Conservation (phyloP, 1,140 invertebrate species). For the Drosophila persimilis region DNA sequence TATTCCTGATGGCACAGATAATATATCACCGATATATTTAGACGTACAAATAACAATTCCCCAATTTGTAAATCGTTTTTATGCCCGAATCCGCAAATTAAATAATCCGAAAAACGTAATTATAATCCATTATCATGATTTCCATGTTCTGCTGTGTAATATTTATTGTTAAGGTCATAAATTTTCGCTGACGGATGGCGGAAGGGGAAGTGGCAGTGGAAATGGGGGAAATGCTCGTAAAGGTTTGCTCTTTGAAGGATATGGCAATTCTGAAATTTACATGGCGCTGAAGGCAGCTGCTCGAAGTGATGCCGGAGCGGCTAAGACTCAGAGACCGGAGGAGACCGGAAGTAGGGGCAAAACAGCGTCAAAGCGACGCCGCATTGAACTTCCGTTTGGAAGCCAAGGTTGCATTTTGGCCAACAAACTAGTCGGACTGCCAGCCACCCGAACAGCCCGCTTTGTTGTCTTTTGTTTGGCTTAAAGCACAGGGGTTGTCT, state of each 20-base stretch:
- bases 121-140: conserved; percentile 25
- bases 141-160: conserved; percentile 6
- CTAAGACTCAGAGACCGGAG: conserved; percentile 1
- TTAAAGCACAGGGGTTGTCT: conserved; percentile 24
- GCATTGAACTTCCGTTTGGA: conserved; percentile 70
- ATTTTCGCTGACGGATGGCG: conserved; percentile 4
- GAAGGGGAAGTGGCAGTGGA: conserved; percentile 17
- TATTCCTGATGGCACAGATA: too few species aligned
- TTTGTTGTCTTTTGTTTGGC: conserved; percentile 57
- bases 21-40: too few species aligned
- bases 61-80: conserved; percentile 23
- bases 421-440: conserved; percentile 38
- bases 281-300: conserved; percentile 33
- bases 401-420: conserved; percentile 71
- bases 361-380: conserved; percentile 46
- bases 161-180: conserved; percentile 48
- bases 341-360: conserved; percentile 19
- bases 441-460: conserved; percentile 11
- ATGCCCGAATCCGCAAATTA: conserved; percentile 2
- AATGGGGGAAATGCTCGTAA: conserved; percentile 13
- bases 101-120: conserved; percentile 28
- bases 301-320: conserved; percentile 30
- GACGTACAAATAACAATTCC: not conserved
- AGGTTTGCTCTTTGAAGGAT: conserved; percentile 38
- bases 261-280: conserved; percentile 45